These are phyloP conservation scores for Agrilus mali DNA, from an alignment of 2,888 invertebrate species.

Conservation along the genomic window DNA sequence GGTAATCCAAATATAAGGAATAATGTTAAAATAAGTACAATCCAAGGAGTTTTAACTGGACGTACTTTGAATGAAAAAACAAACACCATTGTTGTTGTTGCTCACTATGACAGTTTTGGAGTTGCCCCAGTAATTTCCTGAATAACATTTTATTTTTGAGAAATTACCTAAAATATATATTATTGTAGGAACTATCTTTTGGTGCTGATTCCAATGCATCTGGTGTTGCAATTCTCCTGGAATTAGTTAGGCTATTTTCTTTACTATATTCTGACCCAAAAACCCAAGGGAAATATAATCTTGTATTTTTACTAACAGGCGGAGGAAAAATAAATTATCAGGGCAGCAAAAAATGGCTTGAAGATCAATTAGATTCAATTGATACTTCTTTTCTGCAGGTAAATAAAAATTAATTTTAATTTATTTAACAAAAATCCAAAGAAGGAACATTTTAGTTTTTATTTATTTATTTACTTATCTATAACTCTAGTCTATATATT, in stretches of 20 bases:
- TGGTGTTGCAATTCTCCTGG: conserved; percentile 76
- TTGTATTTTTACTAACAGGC: conserved; percentile 82
- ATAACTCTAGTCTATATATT: too few species aligned
- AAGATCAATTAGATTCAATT: conserved; percentile 74
- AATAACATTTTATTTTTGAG: conserved; percentile 1
- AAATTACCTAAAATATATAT: conserved; percentile 7
- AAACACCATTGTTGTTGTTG: conserved; percentile 81
- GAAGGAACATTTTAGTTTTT: neutral
- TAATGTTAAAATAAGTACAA: conserved; percentile 74
- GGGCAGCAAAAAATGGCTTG: conserved; percentile 91
- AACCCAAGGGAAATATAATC: conserved; percentile 60
- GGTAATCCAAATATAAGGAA: conserved; percentile 55
- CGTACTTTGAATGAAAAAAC: conserved; percentile 46
- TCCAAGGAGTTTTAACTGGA: conserved; percentile 74
- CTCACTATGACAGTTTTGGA: conserved; percentile 87
- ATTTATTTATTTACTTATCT: too few species aligned
- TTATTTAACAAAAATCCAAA: too few species aligned
- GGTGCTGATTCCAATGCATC: conserved; percentile 92
- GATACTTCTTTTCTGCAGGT: conserved; percentile 65
- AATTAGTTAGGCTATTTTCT: conserved; percentile 79
- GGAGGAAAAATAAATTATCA: conserved; percentile 89
- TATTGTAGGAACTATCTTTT: conserved; percentile 61
- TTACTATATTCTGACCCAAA: conserved; percentile 65
- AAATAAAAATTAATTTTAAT: conserved; percentile 10
- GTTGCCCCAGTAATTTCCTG: conserved; percentile 63